phyloP scores from a whole-genome alignment of 2,113 vertebrate genomes.

The Notiomystis cincta region DNA sequence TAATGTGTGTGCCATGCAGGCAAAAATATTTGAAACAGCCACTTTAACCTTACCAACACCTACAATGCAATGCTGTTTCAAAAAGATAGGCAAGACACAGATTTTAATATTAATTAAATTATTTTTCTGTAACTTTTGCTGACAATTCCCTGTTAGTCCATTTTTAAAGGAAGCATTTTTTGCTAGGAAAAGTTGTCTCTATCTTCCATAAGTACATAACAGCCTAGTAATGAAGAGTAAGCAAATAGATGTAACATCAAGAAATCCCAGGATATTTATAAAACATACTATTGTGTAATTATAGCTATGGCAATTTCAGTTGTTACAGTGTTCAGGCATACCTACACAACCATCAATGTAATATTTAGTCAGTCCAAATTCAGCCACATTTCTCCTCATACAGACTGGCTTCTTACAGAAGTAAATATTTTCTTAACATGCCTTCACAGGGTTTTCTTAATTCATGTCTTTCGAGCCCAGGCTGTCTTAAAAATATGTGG shows the following conservation, averaged over 20 bases:
- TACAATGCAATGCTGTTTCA: background rate
- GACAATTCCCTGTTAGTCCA: background rate
- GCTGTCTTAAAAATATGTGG: background rate
- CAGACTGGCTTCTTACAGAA: background rate
- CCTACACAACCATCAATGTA: background rate
- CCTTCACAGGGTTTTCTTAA: background rate
- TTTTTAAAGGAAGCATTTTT: background rate
- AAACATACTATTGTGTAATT: background rate
- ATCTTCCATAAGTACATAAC: background rate
- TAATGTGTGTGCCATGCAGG: background rate
- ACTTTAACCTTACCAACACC: background rate
- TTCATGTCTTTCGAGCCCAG: background rate
- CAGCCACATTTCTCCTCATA: background rate
- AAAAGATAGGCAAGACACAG: background rate
- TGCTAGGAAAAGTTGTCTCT: background rate
- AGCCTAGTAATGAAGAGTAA: background rate
- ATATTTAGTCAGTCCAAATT: background rate
- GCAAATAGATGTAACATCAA: background rate
- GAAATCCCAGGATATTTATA: background rate
- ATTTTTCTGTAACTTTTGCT: background rate
- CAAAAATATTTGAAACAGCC: background rate
- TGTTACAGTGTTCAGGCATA: background rate
- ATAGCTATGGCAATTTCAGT: background rate
- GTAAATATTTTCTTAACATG: background rate
- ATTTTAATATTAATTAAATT: background rate